A percentile compares a stretch with the other conserved stretches of the same genome.
Conservation (phyloP, 2,888 invertebrate genomes). For the Lutraria lutraria region DNA sequence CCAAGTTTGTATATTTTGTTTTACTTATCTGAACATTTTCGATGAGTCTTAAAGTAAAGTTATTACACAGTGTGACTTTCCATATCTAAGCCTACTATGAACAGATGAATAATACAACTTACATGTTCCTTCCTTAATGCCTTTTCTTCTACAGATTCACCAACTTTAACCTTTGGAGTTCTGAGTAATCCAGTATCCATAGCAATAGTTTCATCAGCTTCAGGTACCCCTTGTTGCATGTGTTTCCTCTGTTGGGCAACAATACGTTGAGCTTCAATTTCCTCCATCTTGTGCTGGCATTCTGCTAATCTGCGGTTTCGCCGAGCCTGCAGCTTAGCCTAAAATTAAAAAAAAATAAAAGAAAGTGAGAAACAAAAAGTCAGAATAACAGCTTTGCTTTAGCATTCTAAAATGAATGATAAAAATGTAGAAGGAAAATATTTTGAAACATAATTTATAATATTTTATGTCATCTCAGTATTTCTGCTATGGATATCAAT, state of each 20-base stretch:
- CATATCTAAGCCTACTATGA: too few species aligned
- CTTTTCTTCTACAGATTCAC: slow-evolving; percentile 79
- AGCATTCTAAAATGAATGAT: too few species aligned
- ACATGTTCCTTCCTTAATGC: slow-evolving; percentile 85
- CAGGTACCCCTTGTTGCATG: slow-evolving; percentile 71
- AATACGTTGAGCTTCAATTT: slow-evolving; percentile 81
- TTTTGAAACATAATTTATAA: too few species aligned
- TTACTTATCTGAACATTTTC: too few species aligned
- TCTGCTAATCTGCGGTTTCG: slow-evolving; percentile 77
- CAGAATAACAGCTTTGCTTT: neutral
- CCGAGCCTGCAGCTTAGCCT: slow-evolving; percentile 83
- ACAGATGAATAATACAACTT: neutral
- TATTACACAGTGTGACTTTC: too few species aligned
- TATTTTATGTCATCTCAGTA: too few species aligned
- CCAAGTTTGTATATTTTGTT: too few species aligned
- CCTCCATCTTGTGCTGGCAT: slow-evolving; percentile 79
- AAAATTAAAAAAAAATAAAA: slow-evolving; percentile 20
- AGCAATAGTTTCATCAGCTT: slow-evolving; percentile 41
- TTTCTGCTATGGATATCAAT: too few species aligned
- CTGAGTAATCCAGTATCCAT: slow-evolving; percentile 57
- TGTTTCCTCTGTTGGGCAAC: slow-evolving; percentile 82
- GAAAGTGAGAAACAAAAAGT: neutral
- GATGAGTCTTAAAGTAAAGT: too few species aligned
- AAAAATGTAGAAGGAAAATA: too few species aligned
- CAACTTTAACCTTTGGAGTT: slow-evolving; percentile 59